Base-by-base conservation (phyloP, 2,113 vertebrate species). In the Drymodes brunneopygia region DNA sequence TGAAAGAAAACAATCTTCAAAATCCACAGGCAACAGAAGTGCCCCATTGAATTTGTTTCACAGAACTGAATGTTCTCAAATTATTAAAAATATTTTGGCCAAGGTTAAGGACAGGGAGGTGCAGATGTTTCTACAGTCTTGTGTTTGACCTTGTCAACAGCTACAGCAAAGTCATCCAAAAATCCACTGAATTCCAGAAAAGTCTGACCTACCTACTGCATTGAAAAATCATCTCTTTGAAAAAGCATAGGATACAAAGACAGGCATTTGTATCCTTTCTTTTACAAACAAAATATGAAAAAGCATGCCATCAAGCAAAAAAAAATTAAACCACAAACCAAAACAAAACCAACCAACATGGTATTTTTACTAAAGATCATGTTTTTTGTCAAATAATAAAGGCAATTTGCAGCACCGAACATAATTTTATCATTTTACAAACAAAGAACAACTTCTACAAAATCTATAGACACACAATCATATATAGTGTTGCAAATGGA, bases 161-260 rank as follows among this genome's bases (percentile, higher is more conserved):
- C 54, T 66, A 69, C 48, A 90, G 85, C 88, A 95, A 97, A 88
- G 94, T 96, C 91, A 96, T 90, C 92, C 89, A 94, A 86, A 38
- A 78, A 93, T 65, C 51, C 66, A 94, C 80, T 51, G 81, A 90
- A 88, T 90, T 97, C 90, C 82, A 91, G 74, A 93, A 93, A 94
- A 94, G 66, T 29, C 81, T 82, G 81, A 78, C 60, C 51, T 78
- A 93, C 66, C 72, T 73, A 87, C 61, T 66, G 77, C 60, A 86
- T 1, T 50, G 47, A 80, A 90, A 81, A 84, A 67, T 58, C 74
- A 78, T 24, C 42, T 67, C 60, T 66, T n/a, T 7, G 27, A 57
- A 89, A 60, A 82, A 58, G 9, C 31, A 31, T 0, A 77, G 45
- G 23, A 64, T 29, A 81, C 27, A 28, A 50, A 67, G 14, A 78